Base-by-base conservation (phyloP, 2,888 invertebrate species). In the Nymphalis urticae region DNA sequence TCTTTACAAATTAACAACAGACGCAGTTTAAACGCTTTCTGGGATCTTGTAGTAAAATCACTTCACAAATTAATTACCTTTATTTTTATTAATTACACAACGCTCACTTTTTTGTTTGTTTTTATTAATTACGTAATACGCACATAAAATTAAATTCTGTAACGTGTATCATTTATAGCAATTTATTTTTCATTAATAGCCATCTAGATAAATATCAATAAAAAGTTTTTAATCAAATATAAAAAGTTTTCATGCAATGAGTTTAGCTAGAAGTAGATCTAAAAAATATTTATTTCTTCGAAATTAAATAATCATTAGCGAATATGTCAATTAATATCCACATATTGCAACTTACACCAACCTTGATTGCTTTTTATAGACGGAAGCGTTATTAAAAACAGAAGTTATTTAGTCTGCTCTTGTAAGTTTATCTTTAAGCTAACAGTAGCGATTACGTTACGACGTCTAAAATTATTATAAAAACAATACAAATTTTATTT, bases 401-500 rank as follows among this genome's bases (percentile, higher is more conserved):
- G 7, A 17, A 6, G n/a, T 13, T 48, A 48, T 48, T n/a, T 48
- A 48, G 48, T 48, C n/a, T n/a, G n/a, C n/a, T 48, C 48, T n/a
- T 48, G 16, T 48, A n/a, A 17, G 48, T n/a, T 16, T 48, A 17
- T 4, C 48, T 48, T 27, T 27, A 27, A 19, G n/a, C 7, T 50
- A n/a, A 50, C 50, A 19, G 17, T 0, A 8, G 8, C 8, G 5
- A 50, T n/a, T n/a, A 50, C 42, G 19, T n/a, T 19, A 50, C 16
- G 64, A 67, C 47, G 71, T 62, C 63, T 61, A 65, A 65, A 27
- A 58, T 62, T 27, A 61, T 32, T 27, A 36, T 42, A 60, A 24
- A 51, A 8, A 21, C 10, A 21, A 13, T 24, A 24, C 9, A 13
- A 21, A 21, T 21, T 50, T 50, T 51, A 36, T 36, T 36, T 9